Conservation (phyloP, 2,113 vertebrate genomes). For the Coptodon bakossiorum region DNA sequence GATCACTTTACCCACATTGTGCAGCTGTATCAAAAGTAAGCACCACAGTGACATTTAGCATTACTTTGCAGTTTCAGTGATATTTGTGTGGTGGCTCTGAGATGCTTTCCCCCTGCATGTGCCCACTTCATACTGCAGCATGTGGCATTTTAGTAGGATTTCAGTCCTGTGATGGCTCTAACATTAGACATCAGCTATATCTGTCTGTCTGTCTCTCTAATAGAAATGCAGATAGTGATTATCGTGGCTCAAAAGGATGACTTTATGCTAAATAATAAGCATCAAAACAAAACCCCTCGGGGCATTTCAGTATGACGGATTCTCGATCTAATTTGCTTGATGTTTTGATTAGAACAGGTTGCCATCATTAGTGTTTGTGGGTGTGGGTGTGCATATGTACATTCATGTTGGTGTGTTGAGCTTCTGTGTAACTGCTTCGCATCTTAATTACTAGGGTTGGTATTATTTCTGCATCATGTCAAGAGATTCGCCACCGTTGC, state of each 20-base stretch:
- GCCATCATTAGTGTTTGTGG: conserved; percentile 39
- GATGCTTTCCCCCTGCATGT: neutral
- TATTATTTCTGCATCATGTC: conserved; percentile 55
- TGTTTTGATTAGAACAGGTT: conserved; percentile 54
- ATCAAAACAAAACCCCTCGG: neutral
- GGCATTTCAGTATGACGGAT: neutral
- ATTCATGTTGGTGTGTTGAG: neutral
- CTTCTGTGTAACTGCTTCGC: conserved; percentile 7
- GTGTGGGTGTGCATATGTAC: conserved; percentile 6
- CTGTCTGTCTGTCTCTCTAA: neutral
- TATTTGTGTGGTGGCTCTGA: neutral
- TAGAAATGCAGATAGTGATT: neutral
- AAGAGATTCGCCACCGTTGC: conserved; percentile 40
- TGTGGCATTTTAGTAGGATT: neutral
- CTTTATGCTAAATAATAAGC: neutral
- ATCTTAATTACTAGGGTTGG: conserved; percentile 62
- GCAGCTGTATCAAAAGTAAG: neutral
- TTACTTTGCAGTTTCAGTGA: too few relatives aligned
- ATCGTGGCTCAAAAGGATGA: neutral
- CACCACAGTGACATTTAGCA: neutral
- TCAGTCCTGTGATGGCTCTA: neutral
- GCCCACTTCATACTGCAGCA: neutral
- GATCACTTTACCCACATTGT: neutral
- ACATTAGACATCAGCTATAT: neutral
- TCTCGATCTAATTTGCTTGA: conserved; percentile 22